A percentile compares a stretch with the other conserved stretches of the same genome.
phyloP scores from a whole-genome alignment of 2,888 invertebrate species.

The Melanargia galathea region DNA sequence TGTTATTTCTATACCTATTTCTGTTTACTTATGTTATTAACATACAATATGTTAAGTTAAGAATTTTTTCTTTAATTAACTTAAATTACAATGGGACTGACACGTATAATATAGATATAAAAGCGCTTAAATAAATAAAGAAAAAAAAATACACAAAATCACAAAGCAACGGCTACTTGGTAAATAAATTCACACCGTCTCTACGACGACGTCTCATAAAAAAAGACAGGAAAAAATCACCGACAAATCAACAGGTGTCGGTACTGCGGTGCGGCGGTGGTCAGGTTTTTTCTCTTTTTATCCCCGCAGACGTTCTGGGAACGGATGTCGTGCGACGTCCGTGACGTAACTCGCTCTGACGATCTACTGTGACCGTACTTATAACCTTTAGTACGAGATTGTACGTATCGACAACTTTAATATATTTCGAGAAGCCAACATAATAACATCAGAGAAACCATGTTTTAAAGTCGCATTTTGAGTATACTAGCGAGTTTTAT shows the following conservation, averaged over 20 bases:
- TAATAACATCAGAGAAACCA: too few species aligned
- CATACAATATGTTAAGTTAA: too few species aligned
- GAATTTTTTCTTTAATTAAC: too few species aligned
- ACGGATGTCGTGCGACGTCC: slow-evolving; percentile 72
- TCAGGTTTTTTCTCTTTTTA: slow-evolving; percentile 48
- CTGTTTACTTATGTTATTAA: too few species aligned
- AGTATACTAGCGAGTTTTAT: too few species aligned
- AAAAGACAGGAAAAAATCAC: slow-evolving; percentile 26
- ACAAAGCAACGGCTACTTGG: background rate
- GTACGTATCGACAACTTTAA: too few species aligned
- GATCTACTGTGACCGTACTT: background rate
- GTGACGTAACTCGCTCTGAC: slow-evolving; percentile 44
- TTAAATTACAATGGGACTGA: too few species aligned
- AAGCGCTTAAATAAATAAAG: background rate
- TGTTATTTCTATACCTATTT: too few species aligned
- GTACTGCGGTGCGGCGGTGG: slow-evolving; percentile 31
- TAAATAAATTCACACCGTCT: slow-evolving; percentile 7
- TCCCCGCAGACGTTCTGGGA: slow-evolving; percentile 73
- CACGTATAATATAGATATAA: too few species aligned
- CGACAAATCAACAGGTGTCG: slow-evolving; percentile 34
- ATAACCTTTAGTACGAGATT: too few species aligned
- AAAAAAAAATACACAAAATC: background rate
- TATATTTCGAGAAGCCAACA: too few species aligned
- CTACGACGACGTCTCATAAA: slow-evolving; percentile 10
- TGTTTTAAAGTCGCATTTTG: too few species aligned